Evolutionary conservation across 1,140 invertebrate species (phyloP).

Genomic region (Odontomachus brunneus): DNA sequence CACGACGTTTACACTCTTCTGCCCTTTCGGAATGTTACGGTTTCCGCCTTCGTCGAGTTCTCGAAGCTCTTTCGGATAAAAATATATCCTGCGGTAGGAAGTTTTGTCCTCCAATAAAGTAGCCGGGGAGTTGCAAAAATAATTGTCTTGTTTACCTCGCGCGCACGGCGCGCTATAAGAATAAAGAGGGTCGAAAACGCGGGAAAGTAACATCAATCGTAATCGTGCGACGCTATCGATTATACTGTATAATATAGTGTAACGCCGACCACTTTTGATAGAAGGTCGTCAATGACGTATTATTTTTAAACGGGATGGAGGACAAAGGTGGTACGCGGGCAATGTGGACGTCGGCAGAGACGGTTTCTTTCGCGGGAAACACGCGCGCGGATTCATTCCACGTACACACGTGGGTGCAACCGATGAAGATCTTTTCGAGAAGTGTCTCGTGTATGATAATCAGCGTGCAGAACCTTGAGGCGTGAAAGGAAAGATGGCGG

Average conservation of each 20-base stretch:
- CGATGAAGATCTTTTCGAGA: constrained; percentile 35
- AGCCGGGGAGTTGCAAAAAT: neutral
- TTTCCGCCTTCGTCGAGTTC: neutral
- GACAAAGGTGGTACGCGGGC: neutral
- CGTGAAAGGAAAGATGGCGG: constrained; percentile 74
- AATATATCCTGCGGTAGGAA: neutral
- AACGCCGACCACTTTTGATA: constrained; percentile 30
- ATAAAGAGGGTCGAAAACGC: constrained; percentile 22
- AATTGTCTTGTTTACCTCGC: constrained; percentile 32
- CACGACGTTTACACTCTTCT: neutral
- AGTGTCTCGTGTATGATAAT: constrained; percentile 74
- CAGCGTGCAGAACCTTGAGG: constrained; percentile 67
- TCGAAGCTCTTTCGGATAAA: neutral
- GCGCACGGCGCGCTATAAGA: neutral
- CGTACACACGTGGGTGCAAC: neutral
- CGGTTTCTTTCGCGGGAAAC: neutral
- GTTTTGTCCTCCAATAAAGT: neutral
- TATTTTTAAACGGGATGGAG: constrained; percentile 27
- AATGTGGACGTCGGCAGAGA: neutral
- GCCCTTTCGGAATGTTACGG: neutral
- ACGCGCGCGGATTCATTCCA: neutral
- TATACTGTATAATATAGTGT: constrained; percentile 20
- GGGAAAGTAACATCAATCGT: constrained; percentile 2
- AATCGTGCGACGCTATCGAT: constrained; percentile 39
- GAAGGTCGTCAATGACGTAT: constrained; percentile 36